phyloP scores from a whole-genome alignment of 92 coral and sea anemone genomes.

The Siderastrea radians region DNA sequence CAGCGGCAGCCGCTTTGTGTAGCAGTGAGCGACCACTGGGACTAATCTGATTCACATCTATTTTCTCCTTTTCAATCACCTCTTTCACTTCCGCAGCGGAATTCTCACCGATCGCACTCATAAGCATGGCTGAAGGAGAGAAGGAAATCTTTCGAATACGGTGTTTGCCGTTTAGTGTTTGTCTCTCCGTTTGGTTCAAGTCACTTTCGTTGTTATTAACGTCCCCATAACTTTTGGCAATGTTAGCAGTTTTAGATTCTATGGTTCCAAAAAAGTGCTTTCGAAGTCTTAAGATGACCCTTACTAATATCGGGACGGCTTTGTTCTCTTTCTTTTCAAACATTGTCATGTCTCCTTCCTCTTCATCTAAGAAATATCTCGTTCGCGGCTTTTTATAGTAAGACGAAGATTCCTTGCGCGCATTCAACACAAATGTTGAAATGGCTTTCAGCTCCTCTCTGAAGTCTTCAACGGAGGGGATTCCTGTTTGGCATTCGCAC shows the following conservation, averaged over 20 bases:
- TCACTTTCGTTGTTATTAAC: slow-evolving; percentile 38
- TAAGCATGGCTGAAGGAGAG: slow-evolving; percentile 86
- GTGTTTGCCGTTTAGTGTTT: slow-evolving; percentile 15
- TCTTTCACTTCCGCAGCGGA: slow-evolving; percentile 82
- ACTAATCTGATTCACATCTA: slow-evolving; percentile 86
- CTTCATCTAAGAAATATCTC: slow-evolving; percentile 80
- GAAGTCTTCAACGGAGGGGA: slow-evolving; percentile 76
- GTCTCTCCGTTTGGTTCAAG: background rate
- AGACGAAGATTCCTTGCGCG: slow-evolving; percentile 50
- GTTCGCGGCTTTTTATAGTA: slow-evolving; percentile 7
- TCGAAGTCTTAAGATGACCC: slow-evolving; percentile 80
- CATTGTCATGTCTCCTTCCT: slow-evolving; percentile 81
- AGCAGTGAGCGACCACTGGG: slow-evolving; percentile 90
- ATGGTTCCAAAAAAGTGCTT: slow-evolving; percentile 82
- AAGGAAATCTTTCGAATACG: slow-evolving; percentile 74
- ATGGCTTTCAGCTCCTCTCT: slow-evolving; percentile 83
- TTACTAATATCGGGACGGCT: slow-evolving; percentile 79
- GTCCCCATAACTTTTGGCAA: slow-evolving; percentile 33
- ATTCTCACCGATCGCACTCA: slow-evolving; percentile 87
- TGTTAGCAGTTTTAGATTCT: slow-evolving; percentile 49
- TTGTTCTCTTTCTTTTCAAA: slow-evolving; percentile 62
- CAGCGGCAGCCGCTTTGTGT: slow-evolving; percentile 89
- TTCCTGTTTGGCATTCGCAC: slow-evolving; percentile 92
- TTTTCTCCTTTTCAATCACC: slow-evolving; percentile 82
- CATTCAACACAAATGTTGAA: slow-evolving; percentile 78